Base-by-base conservation (phyloP, 2,113 vertebrate genomes). In the Mystacornis crossleyi region DNA sequence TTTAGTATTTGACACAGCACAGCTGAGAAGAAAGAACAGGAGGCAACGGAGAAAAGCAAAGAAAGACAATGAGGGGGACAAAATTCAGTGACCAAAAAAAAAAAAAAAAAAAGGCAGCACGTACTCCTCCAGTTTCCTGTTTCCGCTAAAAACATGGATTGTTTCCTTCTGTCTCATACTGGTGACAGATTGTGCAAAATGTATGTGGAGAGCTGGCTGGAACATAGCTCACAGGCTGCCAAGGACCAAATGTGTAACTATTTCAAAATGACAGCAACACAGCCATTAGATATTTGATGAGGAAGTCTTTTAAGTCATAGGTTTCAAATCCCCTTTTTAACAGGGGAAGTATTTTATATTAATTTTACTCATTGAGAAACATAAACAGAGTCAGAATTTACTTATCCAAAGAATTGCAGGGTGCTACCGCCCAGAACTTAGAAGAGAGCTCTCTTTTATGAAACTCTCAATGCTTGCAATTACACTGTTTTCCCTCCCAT, bases 161-260 rank as follows among this genome's bases (percentile, higher is more conserved):
- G 53, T 93, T 96, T 96, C 90, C 80, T 95, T 96, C 93, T 96
- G 93, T 96, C 80, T 96, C 48, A 50, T 92, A 53, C 80, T 89
- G 82, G 86, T 94, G 95, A 95, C 96, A 97, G 95, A 96, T 94
- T 96, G 90, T 96, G 82, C 73, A 96, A 95, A 96, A 92, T 89
- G 61, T 95, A 93, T 93, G 93, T 89, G 86, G 89, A 92, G 90
- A 93, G 65, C 88, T 96, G 92, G 90, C 93, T 94, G 77, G 75
- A 93, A 91, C 82, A 94, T 20, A 86, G 69, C 93, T 96, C 86
- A 78, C 72, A 94, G 72, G 48, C 86, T 97, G 96, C 93, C 96
- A 96, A 95, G 69, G 90, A 96, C 80, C 80, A 94, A 96, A 96
- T 81, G 90, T 89, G 92, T 94, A 95, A 81, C 80, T 64, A 90